Percentiles rank a stretch among this genome's conserved stretches.
Conservation (phyloP, 2,113 vertebrate genomes). For the Pteronura brasiliensis region DNA sequence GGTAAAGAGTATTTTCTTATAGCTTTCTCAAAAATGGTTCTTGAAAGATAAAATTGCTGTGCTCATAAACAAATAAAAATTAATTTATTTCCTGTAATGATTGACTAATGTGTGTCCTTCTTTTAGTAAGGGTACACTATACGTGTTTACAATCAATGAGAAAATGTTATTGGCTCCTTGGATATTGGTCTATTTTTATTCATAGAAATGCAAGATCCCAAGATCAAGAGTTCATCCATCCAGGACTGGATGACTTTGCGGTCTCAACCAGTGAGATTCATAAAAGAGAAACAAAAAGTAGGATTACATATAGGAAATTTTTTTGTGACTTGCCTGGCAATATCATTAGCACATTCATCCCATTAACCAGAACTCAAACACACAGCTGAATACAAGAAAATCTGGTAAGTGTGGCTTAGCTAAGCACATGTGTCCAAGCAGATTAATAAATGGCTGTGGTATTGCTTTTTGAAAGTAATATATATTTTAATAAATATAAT, state of each 20-base stretch:
- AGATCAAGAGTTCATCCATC: background rate
- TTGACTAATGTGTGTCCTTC: background rate
- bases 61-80: background rate
- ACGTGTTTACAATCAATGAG: background rate
- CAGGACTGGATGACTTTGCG: background rate
- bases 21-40: background rate
- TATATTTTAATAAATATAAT: background rate
- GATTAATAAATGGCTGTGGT: background rate
- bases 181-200: background rate
- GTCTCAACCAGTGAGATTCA: background rate
- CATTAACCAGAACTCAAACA: background rate
- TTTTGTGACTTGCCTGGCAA: background rate
- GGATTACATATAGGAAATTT: background rate
- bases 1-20: background rate
- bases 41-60: background rate
- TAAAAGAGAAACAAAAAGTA: background rate
- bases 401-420: background rate
- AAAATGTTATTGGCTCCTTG: background rate
- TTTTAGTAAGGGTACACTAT: background rate
- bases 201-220: background rate
- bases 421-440: background rate
- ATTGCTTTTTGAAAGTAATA: background rate
- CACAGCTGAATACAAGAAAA: background rate
- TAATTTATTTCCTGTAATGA: background rate
- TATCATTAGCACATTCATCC: background rate